A percentile compares a stretch with the other conserved stretches of the same genome.
Evolutionary conservation across 2,888 invertebrate genomes (phyloP).

Genomic region (Rhagium mordax): DNA sequence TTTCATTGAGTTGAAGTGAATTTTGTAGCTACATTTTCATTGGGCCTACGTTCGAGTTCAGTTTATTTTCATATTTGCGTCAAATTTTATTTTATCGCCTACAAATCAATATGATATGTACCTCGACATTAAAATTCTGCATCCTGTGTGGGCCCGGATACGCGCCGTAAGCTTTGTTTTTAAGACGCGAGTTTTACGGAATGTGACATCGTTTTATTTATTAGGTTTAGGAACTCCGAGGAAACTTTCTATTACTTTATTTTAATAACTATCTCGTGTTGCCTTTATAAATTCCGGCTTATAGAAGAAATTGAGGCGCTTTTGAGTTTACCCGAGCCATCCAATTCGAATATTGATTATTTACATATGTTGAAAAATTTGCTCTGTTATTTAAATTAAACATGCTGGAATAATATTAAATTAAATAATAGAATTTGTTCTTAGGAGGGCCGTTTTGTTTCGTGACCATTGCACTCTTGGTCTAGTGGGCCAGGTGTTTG

Average conservation of each 20-base stretch:
- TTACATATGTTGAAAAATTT: too few relatives aligned
- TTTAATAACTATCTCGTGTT: conserved; percentile 1
- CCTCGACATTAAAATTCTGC: not conserved
- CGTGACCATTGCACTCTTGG: too few relatives aligned
- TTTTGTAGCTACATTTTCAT: conserved; percentile 8
- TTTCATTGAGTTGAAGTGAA: conserved; percentile 17
- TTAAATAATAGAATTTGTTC: too few relatives aligned
- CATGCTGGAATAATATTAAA: too few relatives aligned
- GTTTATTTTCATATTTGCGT: conserved; percentile 25
- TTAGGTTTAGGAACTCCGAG: conserved; percentile 9
- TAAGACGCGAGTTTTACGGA: not conserved
- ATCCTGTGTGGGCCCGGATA: not conserved
- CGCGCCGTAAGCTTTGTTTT: not conserved
- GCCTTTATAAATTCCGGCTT: not conserved
- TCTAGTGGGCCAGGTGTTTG: too few relatives aligned
- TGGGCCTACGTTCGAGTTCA: conserved; percentile 6
- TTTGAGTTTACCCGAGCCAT: too few relatives aligned
- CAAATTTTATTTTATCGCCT: conserved; percentile 11
- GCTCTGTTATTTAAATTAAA: too few relatives aligned
- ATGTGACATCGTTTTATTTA: conserved; percentile 1
- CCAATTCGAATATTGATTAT: too few relatives aligned
- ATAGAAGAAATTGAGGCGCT: too few relatives aligned
- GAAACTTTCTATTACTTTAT: conserved; percentile 13
- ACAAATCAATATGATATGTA: not conserved
- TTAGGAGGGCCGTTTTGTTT: too few relatives aligned